These are phyloP conservation scores for Euplagia quadripunctaria DNA, from an alignment of 2,888 invertebrate species.

Conservation along the genomic window DNA sequence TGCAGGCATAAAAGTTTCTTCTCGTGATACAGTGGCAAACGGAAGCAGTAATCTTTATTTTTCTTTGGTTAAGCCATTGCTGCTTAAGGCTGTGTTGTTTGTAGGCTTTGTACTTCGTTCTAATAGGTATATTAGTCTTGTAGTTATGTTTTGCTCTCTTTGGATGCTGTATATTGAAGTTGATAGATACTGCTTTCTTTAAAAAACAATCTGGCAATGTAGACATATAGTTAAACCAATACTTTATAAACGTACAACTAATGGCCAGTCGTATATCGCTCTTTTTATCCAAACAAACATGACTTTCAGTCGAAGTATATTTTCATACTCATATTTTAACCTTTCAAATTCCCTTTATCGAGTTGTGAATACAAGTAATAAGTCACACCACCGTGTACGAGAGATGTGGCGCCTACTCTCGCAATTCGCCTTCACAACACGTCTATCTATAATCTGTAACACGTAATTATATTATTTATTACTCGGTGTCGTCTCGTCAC, in stretches of 20 bases:
- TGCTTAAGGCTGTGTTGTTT: background rate
- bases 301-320: no score
- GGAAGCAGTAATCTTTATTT: background rate
- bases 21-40: background rate
- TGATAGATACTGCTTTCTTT: background rate
- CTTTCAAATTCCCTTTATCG: background rate
- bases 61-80: background rate
- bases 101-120: background rate
- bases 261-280: background rate
- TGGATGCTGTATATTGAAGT: background rate
- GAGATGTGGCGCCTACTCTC: background rate
- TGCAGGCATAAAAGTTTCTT: background rate
- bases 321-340: background rate
- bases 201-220: background rate
- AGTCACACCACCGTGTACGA: no score
- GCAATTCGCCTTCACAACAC: background rate
- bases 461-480: background rate
- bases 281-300: background rate
- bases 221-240: background rate
- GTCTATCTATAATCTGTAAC: background rate
- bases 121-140: background rate
- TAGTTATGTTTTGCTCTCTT: background rate
- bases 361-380: background rate
- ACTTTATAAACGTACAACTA: background rate
- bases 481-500: background rate